Conservation (phyloP, 1,140 invertebrate genomes). For the Bombus fervidus region DNA sequence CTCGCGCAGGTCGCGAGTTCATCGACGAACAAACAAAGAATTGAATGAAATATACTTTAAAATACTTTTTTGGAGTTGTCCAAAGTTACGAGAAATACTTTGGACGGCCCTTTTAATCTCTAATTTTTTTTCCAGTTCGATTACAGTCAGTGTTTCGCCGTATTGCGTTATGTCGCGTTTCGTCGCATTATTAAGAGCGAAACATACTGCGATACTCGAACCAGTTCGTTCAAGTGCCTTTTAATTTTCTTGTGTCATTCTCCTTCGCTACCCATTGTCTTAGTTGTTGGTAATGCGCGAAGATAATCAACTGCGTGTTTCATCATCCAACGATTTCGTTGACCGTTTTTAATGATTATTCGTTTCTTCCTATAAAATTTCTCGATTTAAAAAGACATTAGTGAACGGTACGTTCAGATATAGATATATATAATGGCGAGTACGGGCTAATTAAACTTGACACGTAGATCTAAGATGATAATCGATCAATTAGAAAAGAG, state of each 20-base stretch:
- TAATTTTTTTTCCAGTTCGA: not conserved
- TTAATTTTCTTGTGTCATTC: not conserved
- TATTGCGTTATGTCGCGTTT: not conserved
- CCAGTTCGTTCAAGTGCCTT: not conserved
- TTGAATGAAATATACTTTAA: not conserved
- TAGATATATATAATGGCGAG: not conserved
- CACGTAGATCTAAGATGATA: not conserved
- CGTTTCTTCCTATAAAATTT: not conserved
- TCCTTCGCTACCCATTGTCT: not conserved
- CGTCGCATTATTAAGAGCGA: too few species aligned
- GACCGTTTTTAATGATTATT: not conserved
- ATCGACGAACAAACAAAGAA: not conserved
- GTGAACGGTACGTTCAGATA: not conserved
- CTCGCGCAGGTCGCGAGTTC: conserved; percentile 53
- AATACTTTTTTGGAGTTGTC: not conserved
- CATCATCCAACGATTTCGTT: not conserved
- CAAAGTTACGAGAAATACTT: not conserved
- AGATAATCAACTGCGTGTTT: not conserved
- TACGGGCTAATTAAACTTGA: not conserved
- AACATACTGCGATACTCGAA: not conserved
- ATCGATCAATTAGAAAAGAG: not conserved
- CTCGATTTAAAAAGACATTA: not conserved
- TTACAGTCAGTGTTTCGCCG: not conserved
- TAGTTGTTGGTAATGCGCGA: not conserved
- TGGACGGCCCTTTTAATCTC: not conserved